A percentile compares a stretch with the other conserved stretches of the same genome.
phyloP scores from a whole-genome alignment of 1,140 invertebrate species.

The Heliothis subflexa region DNA sequence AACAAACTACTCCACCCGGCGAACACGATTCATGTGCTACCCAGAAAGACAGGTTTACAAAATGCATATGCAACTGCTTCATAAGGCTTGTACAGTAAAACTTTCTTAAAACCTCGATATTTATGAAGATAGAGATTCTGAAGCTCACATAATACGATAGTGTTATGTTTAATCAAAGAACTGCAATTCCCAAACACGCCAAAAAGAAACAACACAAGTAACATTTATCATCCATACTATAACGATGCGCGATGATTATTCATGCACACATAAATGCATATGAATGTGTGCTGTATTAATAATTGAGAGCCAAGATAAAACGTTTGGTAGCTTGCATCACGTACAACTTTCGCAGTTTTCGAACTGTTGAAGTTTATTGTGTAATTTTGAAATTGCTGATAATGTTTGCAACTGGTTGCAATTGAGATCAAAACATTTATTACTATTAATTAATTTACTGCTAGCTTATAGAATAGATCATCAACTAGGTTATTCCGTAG shows the following conservation, averaged over 20 bases:
- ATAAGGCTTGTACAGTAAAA: no score
- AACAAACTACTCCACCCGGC: no score
- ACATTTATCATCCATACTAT: conserved; percentile 31
- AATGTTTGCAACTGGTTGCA: conserved; percentile 1
- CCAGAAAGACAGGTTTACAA: no score
- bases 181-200: background rate
- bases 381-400: background rate
- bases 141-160: no score
- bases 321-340: conserved; percentile 6
- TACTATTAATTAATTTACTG: no score
- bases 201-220: background rate
- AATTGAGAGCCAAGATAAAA: conserved; percentile 35
- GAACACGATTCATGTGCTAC: no score
- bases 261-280: conserved; percentile 22
- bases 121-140: no score
- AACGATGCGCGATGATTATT: conserved; percentile 12
- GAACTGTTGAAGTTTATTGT: background rate
- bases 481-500: no score
- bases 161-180: background rate
- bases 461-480: no score
- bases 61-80: no score
- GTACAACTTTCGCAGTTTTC: conserved; percentile 18
- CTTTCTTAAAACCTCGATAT: no score
- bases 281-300: conserved; percentile 15
- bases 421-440: no score